phyloP scores from a whole-genome alignment of 2,797 vertebrate genomes.

The Mallotus villosus region DNA sequence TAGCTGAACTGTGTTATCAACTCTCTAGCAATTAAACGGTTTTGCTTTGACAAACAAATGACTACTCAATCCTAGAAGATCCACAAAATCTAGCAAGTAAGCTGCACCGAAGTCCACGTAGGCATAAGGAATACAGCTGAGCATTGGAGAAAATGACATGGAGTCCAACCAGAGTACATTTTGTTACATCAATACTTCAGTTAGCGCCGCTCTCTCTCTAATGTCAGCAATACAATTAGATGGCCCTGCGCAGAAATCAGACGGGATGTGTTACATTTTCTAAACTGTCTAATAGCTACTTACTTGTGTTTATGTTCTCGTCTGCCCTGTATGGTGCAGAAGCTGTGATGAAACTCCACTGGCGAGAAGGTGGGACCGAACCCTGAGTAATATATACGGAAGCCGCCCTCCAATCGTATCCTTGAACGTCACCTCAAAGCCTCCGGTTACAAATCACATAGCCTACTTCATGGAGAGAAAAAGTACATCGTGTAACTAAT shows the following conservation, averaged over 20 bases:
- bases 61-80: neutral
- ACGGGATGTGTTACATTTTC: no score
- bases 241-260: rapidly evolving
- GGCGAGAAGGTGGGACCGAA: conserved; percentile 75
- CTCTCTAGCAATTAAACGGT: no score
- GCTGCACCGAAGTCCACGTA: conserved; percentile 80
- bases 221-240: neutral
- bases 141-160: conserved; percentile 69
- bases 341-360: conserved; percentile 84
- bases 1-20: neutral
- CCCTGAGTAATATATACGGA: conserved; percentile 72
- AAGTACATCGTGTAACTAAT: neutral
- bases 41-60: neutral
- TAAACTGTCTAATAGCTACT: conserved; percentile 53
- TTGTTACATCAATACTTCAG: conserved; percentile 19
- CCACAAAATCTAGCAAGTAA: neutral
- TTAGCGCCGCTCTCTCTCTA: neutral
- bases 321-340: conserved; percentile 85
- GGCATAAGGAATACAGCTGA: conserved; percentile 73
- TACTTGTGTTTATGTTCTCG: conserved; percentile 81
- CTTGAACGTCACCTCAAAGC: conserved; percentile 64
- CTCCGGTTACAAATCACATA: conserved; percentile 59
- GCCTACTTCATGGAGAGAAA: neutral
- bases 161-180: conserved; percentile 69
- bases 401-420: conserved; percentile 69